Percentiles rank a stretch among this genome's conserved stretches.
phyloP scores from a whole-genome alignment of 2,113 vertebrate genomes.

The Lichenostomus cassidix region DNA sequence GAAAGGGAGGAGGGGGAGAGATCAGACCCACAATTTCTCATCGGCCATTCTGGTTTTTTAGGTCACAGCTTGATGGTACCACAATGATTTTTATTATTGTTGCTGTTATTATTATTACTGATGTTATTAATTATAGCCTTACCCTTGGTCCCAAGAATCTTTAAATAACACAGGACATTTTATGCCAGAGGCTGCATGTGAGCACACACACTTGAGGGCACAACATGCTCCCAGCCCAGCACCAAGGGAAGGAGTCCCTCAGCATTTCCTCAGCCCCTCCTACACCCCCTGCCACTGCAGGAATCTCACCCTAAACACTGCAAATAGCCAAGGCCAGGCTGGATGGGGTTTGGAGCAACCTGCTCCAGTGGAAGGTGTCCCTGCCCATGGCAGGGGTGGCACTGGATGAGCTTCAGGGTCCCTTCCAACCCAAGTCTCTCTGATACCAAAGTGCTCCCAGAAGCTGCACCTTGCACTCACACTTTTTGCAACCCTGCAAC shows the following conservation, averaged over 20 bases:
- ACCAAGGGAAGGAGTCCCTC: background rate
- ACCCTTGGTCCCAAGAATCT: background rate
- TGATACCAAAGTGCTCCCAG: background rate
- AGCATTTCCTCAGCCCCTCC: background rate
- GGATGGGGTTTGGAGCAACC: background rate
- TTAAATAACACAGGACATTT: background rate
- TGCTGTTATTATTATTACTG: background rate
- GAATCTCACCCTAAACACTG: background rate
- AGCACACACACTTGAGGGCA: background rate
- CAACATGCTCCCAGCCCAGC: rapidly evolving
- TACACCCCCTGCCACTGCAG: background rate
- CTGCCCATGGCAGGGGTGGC: background rate
- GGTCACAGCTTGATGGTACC: background rate
- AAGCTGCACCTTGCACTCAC: background rate
- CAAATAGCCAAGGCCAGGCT: background rate
- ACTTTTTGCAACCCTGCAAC: background rate
- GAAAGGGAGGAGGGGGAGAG: background rate
- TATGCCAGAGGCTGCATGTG: background rate
- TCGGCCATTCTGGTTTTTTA: background rate
- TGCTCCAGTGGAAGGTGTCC: background rate
- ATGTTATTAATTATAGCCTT: background rate
- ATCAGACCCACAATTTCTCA: background rate
- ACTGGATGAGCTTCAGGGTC: background rate
- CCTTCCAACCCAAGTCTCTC: background rate
- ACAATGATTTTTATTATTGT: background rate